A percentile compares a stretch with the other conserved stretches of the same genome.
phyloP scores from a whole-genome alignment of 2,113 vertebrate genomes.

The Craseonycteris thonglongyai region DNA sequence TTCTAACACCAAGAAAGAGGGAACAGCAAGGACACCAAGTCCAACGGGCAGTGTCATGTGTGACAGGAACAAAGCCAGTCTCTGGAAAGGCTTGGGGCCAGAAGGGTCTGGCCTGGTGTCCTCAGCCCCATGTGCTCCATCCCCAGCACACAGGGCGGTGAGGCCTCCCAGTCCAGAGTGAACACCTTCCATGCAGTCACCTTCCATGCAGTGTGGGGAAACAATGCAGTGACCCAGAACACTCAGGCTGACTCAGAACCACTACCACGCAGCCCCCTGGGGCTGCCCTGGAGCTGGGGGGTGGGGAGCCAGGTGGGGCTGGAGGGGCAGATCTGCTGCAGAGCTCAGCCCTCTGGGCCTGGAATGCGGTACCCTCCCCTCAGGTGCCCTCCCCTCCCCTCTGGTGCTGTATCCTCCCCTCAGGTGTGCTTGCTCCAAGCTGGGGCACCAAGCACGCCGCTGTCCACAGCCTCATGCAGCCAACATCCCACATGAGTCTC shows the following conservation, averaged over 20 bases:
- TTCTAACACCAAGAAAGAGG: background rate
- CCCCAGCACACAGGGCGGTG: background rate
- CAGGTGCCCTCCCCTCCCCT: accelerated
- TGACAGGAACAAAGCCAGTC: background rate
- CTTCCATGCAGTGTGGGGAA: background rate
- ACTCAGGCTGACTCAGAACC: background rate
- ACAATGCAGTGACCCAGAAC: background rate
- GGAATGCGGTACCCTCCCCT: background rate
- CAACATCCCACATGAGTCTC: background rate
- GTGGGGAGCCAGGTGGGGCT: too few relatives aligned
- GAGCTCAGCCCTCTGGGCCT: background rate
- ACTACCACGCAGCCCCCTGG: accelerated
- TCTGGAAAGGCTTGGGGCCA: background rate
- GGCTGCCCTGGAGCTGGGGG: background rate
- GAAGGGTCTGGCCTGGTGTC: background rate
- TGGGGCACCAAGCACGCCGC: background rate
- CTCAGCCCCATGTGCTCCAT: background rate
- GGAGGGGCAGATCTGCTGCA: background rate
- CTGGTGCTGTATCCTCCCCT: background rate
- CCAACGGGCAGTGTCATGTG: background rate
- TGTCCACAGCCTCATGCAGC: background rate
- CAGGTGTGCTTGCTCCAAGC: accelerated
- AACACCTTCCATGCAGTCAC: background rate
- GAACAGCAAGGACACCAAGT: background rate
- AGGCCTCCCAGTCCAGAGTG: background rate